Percentiles rank a stretch among this genome's conserved stretches.
Evolutionary conservation across 2,113 vertebrate genomes (phyloP).

Genomic region (Halcyon senegalensis): DNA sequence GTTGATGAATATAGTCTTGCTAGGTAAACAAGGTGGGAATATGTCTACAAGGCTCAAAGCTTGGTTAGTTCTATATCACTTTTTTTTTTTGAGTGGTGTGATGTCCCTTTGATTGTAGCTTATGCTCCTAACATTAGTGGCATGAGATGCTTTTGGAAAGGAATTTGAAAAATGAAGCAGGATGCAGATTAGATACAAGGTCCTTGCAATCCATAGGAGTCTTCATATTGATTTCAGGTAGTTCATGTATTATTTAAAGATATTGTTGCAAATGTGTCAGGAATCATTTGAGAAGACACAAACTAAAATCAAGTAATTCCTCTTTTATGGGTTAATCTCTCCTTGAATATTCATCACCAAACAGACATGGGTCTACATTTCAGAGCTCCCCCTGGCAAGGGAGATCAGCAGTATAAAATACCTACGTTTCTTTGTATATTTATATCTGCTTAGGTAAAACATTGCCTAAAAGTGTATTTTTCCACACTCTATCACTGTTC

Average conservation of each 20-base stretch:
- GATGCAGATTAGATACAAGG: neutral
- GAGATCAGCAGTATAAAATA: neutral
- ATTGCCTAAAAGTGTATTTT: neutral
- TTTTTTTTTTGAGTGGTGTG: neutral
- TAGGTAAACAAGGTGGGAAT: neutral
- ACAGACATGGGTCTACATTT: neutral
- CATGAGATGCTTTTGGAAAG: neutral
- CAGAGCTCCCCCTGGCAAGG: neutral
- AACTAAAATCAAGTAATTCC: neutral
- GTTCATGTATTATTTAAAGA: conserved; percentile 8
- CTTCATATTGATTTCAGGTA: neutral
- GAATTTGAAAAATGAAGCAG: neutral
- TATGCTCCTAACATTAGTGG: neutral
- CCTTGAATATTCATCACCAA: neutral
- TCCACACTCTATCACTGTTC: neutral
- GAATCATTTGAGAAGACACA: neutral
- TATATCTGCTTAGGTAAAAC: neutral
- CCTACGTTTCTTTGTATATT: neutral
- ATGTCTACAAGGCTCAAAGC: neutral
- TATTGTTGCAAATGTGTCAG: neutral
- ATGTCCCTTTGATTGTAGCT: neutral
- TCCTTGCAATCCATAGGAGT: neutral
- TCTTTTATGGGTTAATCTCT: neutral
- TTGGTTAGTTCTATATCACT: fast-evolving
- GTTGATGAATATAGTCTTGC: neutral